Conservation (phyloP, 2,888 invertebrate species). For the Ashinkailepas kermadecensis region DNA sequence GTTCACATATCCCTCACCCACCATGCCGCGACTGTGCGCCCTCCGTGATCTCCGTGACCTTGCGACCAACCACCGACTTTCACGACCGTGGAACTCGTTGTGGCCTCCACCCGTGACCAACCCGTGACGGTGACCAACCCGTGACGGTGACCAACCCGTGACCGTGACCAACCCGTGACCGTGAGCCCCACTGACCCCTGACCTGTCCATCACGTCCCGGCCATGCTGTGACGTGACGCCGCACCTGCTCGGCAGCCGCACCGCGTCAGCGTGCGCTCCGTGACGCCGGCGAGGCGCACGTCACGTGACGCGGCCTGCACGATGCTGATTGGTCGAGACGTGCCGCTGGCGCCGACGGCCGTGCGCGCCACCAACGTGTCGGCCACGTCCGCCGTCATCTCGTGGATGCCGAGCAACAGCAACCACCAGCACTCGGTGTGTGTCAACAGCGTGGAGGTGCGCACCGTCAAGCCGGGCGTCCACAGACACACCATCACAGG, state of each 20-base stretch:
- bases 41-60: no score
- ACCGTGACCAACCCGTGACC: no score
- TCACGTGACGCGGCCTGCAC: constrained; percentile 97
- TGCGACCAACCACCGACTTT: no score
- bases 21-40: no score
- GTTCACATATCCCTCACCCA: no score
- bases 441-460: constrained; percentile 93
- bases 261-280: constrained; percentile 91
- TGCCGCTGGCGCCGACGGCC: constrained; percentile 87
- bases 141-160: no score
- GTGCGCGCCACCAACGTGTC: constrained; percentile 89
- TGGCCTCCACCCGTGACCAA: no score
- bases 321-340: constrained; percentile 94
- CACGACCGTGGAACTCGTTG: no score
- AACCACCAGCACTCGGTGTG: constrained; percentile 97
- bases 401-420: constrained; percentile 96
- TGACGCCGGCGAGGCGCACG: constrained; percentile 83
- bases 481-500: constrained; percentile 87
- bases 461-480: constrained; percentile 87
- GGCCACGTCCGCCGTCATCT: constrained; percentile 85
- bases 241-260: constrained; percentile 56
- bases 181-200: no score
- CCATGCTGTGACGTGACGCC: no score
- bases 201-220: no score
- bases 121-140: no score